Evolutionary conservation across 2,888 invertebrate species (phyloP), one percentile per base, ranked within the genome.

Genomic region (Aplocera efformata): DNA sequence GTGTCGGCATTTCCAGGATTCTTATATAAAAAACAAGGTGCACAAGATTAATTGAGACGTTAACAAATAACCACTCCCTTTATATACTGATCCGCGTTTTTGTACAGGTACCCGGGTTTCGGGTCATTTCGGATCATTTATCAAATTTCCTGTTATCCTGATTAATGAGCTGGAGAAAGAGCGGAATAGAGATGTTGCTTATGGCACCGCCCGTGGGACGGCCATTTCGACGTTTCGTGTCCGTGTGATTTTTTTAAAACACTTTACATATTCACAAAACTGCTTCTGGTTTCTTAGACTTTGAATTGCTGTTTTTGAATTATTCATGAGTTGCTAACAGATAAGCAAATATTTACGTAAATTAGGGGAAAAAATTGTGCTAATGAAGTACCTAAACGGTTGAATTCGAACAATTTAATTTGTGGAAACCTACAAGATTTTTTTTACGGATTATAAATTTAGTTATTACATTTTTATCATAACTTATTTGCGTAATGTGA

Each of bases 41-140:
- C 71, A 63, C 51, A 72, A 73, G 74, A 84, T 82, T 79, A 77
- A 85, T 83, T 72, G 59, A 84, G 80, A 81, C 73, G 79, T 84
- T 82, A 78, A 77, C 69, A 79, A 79, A 79, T 80, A 74, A 72
- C 71, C 67, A 67, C 21, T 43, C 33, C 22, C 36, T 36, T 78
- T 66, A 42, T 69, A 69, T 56, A 70, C 70, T 63, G 63, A 71
- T 68, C 71, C 61, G 67, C 67, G 60, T 73, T 79, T 79, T 79
- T 78, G 74, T 75, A 75, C 85, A 85, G 85, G 85, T 85, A 86
- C 67, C 63, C 50, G 61, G 60, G 67, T 61, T 28, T 37, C 36
- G 29, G 36, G 35, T 28, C 39, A 63, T 63, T 63, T 53, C 47
- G 47, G 56, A 62, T 72, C 79, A 79, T 85, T 85, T 73, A 85